A percentile compares a stretch with the other conserved stretches of the same genome.
phyloP scores from a whole-genome alignment of 2,888 invertebrate genomes.

The Terebella lapidaria region DNA sequence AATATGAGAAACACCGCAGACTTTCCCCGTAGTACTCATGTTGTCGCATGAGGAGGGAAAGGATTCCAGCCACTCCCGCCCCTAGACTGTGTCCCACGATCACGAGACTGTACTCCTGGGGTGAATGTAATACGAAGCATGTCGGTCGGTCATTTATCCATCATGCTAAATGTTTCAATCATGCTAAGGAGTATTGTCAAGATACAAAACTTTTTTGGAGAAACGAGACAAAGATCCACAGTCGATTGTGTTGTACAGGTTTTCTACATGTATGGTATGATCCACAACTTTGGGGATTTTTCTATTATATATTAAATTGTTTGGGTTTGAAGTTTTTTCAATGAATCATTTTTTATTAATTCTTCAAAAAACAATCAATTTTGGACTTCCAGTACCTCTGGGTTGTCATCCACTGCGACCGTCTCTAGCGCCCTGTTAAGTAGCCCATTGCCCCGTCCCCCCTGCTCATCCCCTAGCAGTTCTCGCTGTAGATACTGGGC shows the following conservation, averaged over 20 bases:
- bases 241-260: too few relatives aligned
- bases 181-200: neutral
- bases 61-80: slow-evolving; percentile 72
- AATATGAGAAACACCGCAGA: slow-evolving; percentile 70
- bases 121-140: neutral
- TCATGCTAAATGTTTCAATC: neutral
- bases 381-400: too few relatives aligned
- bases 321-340: too few relatives aligned
- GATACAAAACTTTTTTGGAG: neutral
- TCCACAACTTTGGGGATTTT: too few relatives aligned
- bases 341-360: too few relatives aligned
- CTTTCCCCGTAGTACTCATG: slow-evolving; percentile 63
- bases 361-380: too few relatives aligned
- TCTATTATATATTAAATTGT: neutral
- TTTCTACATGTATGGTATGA: too few relatives aligned
- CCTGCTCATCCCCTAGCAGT: neutral
- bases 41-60: slow-evolving; percentile 68
- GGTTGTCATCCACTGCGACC: neutral
- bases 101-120: slow-evolving; percentile 55
- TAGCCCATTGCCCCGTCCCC: neutral
- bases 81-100: slow-evolving; percentile 76
- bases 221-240: too few relatives aligned
- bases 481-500: slow-evolving; percentile 16
- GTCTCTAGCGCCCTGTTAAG: neutral
- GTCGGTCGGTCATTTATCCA: neutral